Conservation (phyloP, 2,797 vertebrate genomes). For the Alfaro cultratus region DNA sequence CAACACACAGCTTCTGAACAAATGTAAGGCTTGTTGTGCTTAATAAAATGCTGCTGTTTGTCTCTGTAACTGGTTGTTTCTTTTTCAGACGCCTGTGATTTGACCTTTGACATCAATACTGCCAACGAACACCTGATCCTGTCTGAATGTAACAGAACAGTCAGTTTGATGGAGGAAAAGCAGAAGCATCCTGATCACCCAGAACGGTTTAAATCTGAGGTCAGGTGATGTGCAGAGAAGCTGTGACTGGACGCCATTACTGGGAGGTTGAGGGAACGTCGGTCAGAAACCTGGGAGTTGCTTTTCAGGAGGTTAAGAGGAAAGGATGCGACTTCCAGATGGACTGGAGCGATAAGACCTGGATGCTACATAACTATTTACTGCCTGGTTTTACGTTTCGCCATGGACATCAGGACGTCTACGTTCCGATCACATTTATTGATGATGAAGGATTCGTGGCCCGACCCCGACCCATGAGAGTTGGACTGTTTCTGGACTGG, state of each 20-base stretch:
- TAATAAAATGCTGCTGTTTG: background rate
- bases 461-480: rapidly evolving
- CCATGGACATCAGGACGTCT: background rate
- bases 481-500: conserved; percentile 32
- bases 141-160: background rate
- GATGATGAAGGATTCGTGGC: background rate
- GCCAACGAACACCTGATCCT: background rate
- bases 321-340: conserved; percentile 15
- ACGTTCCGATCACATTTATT: background rate
- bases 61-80: background rate
- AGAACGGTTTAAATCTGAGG: background rate
- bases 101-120: conserved; percentile 10
- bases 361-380: rapidly evolving
- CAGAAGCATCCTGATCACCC: conserved; percentile 6
- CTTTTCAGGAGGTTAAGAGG: conserved; percentile 32
- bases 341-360: rapidly evolving
- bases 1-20: conserved; percentile 10
- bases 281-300: background rate
- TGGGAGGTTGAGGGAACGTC: background rate
- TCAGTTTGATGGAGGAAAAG: rapidly evolving
- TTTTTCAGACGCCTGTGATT: conserved; percentile 11
- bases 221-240: conserved; percentile 9
- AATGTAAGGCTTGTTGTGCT: background rate
- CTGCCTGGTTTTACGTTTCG: rapidly evolving
- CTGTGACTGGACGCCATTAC: conserved; percentile 4